Evolutionary conservation across 2,113 vertebrate genomes (phyloP), one percentile per base, ranked within the genome.

Genomic region (Carassius auratus): DNA sequence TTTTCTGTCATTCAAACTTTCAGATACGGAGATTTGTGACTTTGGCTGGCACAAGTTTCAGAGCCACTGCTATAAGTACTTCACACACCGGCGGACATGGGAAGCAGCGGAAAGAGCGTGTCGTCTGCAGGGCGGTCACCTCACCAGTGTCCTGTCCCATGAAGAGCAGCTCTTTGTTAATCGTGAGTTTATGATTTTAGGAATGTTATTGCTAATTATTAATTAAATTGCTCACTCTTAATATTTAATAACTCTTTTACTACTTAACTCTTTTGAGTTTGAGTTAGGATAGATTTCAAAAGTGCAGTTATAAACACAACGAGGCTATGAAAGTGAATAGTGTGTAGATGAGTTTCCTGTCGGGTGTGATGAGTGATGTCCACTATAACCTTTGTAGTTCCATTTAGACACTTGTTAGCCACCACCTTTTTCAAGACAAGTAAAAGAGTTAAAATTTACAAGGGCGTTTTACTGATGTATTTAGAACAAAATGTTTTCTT

Each of bases 21-120:
- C 92, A 99, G 98, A 99, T 91, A 96, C 96, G 0, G 96, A 97
- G 93, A 93, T 94, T 0, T 99, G 98, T 90, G 97, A 97, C 66
- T 96, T 95, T 0, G 97, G 97, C 17, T 99, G 98, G 98, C 94
- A 96, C 92, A 99, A 99, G 91, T 99, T 98, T 88, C 97, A 98
- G 91, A 97, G 97, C 13, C 96, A 99, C 84, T 99, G 98, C 91
- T 99, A 99, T 90, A 97, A 96, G 66, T 97, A 98, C 92, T 96
- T 98, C 30, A 96, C 94, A 0, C 97, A 98, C 83, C 96, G 97
- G 0, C 95, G 97, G 9, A 97, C 96, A 0, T 99, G 98, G 98
- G 97, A 99, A 15, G 95, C 97, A 0, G 97, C 97, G 0, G 98
- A 99, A 90, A 92, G 97, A 73, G 97, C 98, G 69, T 99, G 98